phyloP scores from a whole-genome alignment of 2,797 vertebrate genomes.

The Zalophus californianus region DNA sequence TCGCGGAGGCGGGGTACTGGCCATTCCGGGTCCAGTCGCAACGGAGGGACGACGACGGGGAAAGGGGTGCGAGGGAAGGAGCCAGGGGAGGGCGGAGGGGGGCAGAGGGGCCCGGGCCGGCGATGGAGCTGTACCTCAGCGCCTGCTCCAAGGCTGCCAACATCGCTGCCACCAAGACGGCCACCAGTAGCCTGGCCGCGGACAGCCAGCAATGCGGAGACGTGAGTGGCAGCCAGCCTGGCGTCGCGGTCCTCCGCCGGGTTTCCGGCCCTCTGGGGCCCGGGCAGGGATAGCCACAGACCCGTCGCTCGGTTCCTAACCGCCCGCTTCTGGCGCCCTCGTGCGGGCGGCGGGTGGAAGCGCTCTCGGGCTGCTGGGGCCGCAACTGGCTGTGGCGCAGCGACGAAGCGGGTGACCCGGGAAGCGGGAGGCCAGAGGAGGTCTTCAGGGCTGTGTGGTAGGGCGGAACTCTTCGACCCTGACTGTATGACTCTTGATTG shows the following conservation, averaged over 20 bases:
- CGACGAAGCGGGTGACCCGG: accelerated
- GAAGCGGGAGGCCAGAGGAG: not conserved
- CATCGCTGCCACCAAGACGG: not conserved
- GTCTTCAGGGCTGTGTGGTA: accelerated
- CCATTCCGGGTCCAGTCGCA: not conserved
- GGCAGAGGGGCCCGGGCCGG: accelerated
- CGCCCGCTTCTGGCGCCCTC: not conserved
- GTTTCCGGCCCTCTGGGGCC: not conserved
- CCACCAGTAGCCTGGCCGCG: not conserved
- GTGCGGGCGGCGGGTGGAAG: not conserved
- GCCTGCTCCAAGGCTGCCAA: slow-evolving; percentile 69
- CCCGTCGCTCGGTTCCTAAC: accelerated
- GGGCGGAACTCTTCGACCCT: not conserved
- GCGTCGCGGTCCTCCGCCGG: accelerated
- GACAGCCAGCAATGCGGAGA: slow-evolving; percentile 54
- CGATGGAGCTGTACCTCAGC: slow-evolving; percentile 78
- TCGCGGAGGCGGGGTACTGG: not conserved
- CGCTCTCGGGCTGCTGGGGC: not conserved
- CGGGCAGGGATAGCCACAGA: not conserved
- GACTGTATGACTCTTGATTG: not conserved
- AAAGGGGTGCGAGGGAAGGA: not conserved
- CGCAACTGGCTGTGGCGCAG: accelerated
- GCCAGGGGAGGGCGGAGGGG: accelerated
- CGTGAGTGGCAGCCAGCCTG: slow-evolving; percentile 52
- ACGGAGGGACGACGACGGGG: not conserved